These are phyloP conservation scores for Panopea generosa DNA, from an alignment of 2,888 invertebrate genomes.

Conservation along the genomic window DNA sequence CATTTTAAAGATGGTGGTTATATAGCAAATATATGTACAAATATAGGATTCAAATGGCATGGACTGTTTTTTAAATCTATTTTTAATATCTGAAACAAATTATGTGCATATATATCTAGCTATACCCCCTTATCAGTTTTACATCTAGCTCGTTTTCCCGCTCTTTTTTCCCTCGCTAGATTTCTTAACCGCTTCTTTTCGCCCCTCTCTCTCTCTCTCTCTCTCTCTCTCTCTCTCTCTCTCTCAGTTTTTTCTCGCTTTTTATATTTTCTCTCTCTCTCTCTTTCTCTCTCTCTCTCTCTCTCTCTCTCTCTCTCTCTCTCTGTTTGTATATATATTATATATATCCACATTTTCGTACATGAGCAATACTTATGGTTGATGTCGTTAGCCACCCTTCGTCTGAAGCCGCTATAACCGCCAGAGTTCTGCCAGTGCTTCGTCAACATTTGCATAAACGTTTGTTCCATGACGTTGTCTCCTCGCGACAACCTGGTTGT, in stretches of 20 bases:
- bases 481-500: slow-evolving; percentile 9
- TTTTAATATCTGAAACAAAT: not conserved
- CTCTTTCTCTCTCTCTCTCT: slow-evolving; percentile 31
- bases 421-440: slow-evolving; percentile 52
- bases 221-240: slow-evolving; percentile 17
- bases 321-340: slow-evolving; percentile 9
- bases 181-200: not conserved
- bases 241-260: too few species aligned
- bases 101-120: too few species aligned
- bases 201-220: slow-evolving; percentile 6
- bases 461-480: slow-evolving; percentile 58
- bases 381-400: slow-evolving; percentile 52
- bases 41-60: too few species aligned
- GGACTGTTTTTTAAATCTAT: too few species aligned
- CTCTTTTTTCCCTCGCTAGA: not conserved
- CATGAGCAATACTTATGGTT: slow-evolving; percentile 67
- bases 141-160: not conserved
- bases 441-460: slow-evolving; percentile 44
- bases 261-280: slow-evolving; percentile 11
- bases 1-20: too few species aligned
- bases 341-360: too few species aligned
- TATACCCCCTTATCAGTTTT: too few species aligned
- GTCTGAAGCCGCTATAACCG: slow-evolving; percentile 51
- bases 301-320: slow-evolving; percentile 32
- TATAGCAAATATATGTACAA: too few species aligned